These are phyloP conservation scores for Ophion costatus DNA, from an alignment of 2,888 invertebrate species.

Conservation along the genomic window DNA sequence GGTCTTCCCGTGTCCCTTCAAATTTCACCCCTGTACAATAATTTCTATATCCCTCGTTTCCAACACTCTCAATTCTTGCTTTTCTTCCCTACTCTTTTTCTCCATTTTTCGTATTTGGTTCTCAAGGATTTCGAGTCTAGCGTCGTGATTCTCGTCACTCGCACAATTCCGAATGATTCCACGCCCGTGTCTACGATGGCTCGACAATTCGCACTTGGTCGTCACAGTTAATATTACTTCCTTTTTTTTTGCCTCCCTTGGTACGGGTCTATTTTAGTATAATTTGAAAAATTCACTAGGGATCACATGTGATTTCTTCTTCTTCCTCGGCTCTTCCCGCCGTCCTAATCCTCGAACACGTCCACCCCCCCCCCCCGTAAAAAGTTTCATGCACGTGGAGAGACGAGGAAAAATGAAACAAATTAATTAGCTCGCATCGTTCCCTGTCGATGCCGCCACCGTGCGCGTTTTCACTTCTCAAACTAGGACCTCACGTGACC, in stretches of 20 bases:
- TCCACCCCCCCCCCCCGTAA: not conserved
- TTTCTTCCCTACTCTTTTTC: not conserved
- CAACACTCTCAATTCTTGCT: constrained; percentile 18
- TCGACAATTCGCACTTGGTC: constrained; percentile 67
- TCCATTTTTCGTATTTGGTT: constrained; percentile 5
- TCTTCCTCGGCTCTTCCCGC: constrained; percentile 8
- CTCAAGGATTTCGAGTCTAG: constrained; percentile 6
- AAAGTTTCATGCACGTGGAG: not conserved
- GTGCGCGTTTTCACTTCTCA: constrained; percentile 17
- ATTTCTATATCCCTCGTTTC: constrained; percentile 48
- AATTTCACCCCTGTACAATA: constrained; percentile 54
- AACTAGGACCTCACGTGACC: constrained; percentile 32
- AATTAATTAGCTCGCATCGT: constrained; percentile 12
- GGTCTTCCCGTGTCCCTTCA: constrained; percentile 16
- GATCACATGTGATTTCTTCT: constrained; percentile 80
- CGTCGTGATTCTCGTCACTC: constrained; percentile 32
- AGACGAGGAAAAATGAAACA: not conserved
- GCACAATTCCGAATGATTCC: constrained; percentile 40
- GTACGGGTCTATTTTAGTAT: constrained; percentile 76
- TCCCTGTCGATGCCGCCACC: constrained; percentile 37
- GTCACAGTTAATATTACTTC: constrained; percentile 80
- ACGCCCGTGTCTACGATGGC: constrained; percentile 39
- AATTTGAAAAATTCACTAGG: constrained; percentile 82
- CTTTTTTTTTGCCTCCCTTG: constrained; percentile 51
- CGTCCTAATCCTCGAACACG: constrained; percentile 22